Evolutionary conservation across 2,797 vertebrate genomes (phyloP).

Genomic region (Thamnophis elegans): DNA sequence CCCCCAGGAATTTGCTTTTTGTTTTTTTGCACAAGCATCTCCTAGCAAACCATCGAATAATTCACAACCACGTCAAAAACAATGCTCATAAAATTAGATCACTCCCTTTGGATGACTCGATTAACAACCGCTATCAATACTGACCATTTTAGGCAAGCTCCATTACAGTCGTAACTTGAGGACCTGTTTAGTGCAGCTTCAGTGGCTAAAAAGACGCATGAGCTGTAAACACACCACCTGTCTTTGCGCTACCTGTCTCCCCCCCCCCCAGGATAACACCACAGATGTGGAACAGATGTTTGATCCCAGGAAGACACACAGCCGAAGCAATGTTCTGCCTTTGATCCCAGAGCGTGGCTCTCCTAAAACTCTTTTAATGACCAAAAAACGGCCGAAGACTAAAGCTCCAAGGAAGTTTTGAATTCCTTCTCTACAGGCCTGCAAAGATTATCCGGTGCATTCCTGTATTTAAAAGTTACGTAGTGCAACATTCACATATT

Average conservation of each 20-base stretch:
- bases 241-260: neutral
- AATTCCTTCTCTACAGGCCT: neutral
- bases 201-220: neutral
- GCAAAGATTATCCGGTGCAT: neutral
- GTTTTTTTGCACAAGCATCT: neutral
- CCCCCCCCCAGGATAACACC: neutral
- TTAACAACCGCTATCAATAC: neutral
- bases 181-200: neutral
- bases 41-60: neutral
- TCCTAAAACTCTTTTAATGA: neutral
- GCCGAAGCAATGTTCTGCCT: neutral
- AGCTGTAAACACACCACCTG: neutral
- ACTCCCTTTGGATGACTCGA: neutral
- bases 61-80: neutral
- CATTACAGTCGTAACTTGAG: neutral
- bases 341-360: neutral
- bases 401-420: neutral
- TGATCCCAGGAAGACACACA: neutral
- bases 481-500: neutral
- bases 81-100: neutral
- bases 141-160: neutral
- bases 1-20: neutral
- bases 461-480: no score
- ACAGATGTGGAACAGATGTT: neutral
- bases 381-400: neutral